Evolutionary conservation across 2,888 invertebrate genomes (phyloP).

Genomic region (Anthophora plumipes): DNA sequence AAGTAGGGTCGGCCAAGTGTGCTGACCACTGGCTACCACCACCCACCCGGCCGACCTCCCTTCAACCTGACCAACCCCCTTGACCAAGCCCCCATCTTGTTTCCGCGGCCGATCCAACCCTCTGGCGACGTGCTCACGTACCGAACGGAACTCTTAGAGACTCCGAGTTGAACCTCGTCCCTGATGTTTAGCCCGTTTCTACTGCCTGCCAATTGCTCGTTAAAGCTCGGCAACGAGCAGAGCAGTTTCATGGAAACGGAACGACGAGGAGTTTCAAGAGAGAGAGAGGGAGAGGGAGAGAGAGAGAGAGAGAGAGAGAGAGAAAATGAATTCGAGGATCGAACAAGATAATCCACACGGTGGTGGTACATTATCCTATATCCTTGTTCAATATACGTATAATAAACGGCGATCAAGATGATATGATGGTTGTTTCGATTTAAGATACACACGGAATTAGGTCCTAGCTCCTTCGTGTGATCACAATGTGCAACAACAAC

Average conservation of each 20-base stretch:
- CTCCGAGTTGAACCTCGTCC: conserved; percentile 72
- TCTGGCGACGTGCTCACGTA: conserved; percentile 82
- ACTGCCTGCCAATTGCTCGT: conserved; percentile 79
- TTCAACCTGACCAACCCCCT: conserved; percentile 68
- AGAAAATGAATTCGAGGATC: conserved; percentile 40
- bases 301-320: background rate
- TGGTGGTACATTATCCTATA: conserved; percentile 35
- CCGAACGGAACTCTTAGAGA: conserved; percentile 83
- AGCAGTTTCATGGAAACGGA: conserved; percentile 53
- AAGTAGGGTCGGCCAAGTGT: conserved; percentile 85
- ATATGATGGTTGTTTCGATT: background rate
- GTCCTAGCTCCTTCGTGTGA: background rate
- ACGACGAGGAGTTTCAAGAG: conserved; percentile 41
- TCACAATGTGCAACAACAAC: background rate
- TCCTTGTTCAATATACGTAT: background rate
- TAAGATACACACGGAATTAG: conserved; percentile 10
- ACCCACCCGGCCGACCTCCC: conserved; percentile 72
- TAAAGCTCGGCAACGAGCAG: conserved; percentile 71
- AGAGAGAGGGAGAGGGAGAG: background rate
- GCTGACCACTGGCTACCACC: conserved; percentile 84
- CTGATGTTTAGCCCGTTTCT: conserved; percentile 71
- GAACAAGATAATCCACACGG: conserved; percentile 48
- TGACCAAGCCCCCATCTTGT: conserved; percentile 74
- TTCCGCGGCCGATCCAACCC: conserved; percentile 70
- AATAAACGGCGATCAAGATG: conserved; percentile 16